Conservation (phyloP, 2,888 invertebrate species). For the Byasa hedistus region DNA sequence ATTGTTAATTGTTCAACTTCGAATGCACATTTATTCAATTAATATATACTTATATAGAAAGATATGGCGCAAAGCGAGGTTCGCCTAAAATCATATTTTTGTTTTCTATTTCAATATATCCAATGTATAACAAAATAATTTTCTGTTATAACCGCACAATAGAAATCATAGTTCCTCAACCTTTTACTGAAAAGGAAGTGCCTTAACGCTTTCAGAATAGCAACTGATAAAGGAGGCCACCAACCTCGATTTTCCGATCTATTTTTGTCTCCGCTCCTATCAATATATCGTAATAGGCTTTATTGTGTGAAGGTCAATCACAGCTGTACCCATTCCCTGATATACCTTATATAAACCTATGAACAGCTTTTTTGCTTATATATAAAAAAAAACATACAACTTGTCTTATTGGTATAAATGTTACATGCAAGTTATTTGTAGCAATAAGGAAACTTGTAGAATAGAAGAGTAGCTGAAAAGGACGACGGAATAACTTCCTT, state of each 20-base stretch:
- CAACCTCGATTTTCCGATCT: slow-evolving; percentile 27
- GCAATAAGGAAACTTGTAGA: neutral
- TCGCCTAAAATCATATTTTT: too few relatives aligned
- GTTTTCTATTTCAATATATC: too few relatives aligned
- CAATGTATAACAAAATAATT: too few relatives aligned
- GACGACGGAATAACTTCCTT: slow-evolving; percentile 21
- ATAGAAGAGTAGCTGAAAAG: neutral
- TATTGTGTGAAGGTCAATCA: slow-evolving; percentile 29
- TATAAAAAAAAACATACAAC: too few relatives aligned
- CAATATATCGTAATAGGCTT: slow-evolving; percentile 24
- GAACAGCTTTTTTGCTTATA: too few relatives aligned
- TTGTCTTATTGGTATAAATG: too few relatives aligned
- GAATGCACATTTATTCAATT: too few relatives aligned
- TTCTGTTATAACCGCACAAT: slow-evolving; percentile 6
- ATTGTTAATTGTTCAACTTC: too few relatives aligned
- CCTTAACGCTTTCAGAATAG: slow-evolving; percentile 17
- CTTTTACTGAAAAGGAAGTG: slow-evolving; percentile 19
- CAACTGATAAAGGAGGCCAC: slow-evolving; percentile 22
- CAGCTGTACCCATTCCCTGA: neutral
- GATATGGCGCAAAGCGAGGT: too few relatives aligned
- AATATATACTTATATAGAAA: too few relatives aligned
- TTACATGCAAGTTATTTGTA: neutral
- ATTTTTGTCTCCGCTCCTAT: slow-evolving; percentile 26
- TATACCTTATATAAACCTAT: too few relatives aligned
- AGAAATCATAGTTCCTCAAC: slow-evolving; percentile 6